Percentiles rank a stretch among this genome's conserved stretches.
These are phyloP conservation scores for Synergus japonicus DNA, from an alignment of 2,888 invertebrate species.

Conservation along the genomic window DNA sequence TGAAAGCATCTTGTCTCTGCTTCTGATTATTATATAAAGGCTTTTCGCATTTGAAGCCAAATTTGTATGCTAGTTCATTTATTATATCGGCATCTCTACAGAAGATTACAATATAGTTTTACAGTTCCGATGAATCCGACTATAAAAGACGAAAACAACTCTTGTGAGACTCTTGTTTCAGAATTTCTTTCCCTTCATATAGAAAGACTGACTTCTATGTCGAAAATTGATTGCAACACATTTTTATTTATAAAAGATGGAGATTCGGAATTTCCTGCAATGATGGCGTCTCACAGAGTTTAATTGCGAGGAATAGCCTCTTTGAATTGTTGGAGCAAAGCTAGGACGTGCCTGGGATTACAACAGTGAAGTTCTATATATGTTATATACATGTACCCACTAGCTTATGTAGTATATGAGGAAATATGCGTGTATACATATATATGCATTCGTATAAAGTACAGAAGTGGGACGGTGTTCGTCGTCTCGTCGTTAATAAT, in stretches of 20 bases:
- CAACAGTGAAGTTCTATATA: slow-evolving; percentile 63
- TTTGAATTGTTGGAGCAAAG: slow-evolving; percentile 58
- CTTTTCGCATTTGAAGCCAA: too few relatives aligned
- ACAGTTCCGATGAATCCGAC: too few relatives aligned
- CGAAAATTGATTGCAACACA: background rate
- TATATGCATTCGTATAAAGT: slow-evolving; percentile 57
- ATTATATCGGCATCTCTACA: too few relatives aligned
- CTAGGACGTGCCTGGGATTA: slow-evolving; percentile 70
- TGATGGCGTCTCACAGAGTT: slow-evolving; percentile 55
- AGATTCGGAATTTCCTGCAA: slow-evolving; percentile 45
- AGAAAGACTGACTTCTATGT: too few relatives aligned
- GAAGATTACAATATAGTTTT: too few relatives aligned
- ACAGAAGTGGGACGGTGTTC: slow-evolving; percentile 60
- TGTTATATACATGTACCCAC: slow-evolving; percentile 47
- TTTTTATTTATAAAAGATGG: slow-evolving; percentile 34
- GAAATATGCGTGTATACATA: slow-evolving; percentile 46
- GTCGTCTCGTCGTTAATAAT: slow-evolving; percentile 73
- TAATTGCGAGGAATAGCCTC: slow-evolving; percentile 62
- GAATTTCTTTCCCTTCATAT: too few relatives aligned
- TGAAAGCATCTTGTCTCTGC: too few relatives aligned
- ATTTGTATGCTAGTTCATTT: too few relatives aligned
- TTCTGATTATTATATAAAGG: too few relatives aligned
- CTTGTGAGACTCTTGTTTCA: too few relatives aligned
- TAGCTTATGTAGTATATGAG: slow-evolving; percentile 61
- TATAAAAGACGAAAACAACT: too few relatives aligned